Conservation (phyloP, 2,888 invertebrate species). For the Caprella mutica region DNA sequence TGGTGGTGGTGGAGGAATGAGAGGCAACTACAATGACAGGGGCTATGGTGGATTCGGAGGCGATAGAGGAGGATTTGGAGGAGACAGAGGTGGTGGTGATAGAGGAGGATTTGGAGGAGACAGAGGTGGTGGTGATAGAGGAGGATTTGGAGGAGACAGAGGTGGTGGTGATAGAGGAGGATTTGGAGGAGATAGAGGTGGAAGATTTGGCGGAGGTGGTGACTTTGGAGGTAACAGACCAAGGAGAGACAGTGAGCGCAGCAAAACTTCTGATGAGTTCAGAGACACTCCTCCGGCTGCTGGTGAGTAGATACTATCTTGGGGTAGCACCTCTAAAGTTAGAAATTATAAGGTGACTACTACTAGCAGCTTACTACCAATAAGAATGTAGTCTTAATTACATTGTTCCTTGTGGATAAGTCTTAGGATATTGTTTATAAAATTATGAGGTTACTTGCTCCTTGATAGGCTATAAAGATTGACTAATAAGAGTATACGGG, state of each 20-base stretch:
- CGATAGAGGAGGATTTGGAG: slow-evolving; percentile 32
- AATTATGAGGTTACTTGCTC: too few relatives aligned
- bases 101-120: slow-evolving; percentile 35
- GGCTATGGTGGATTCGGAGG: slow-evolving; percentile 22
- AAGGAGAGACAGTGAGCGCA: slow-evolving; percentile 35
- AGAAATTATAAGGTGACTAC: too few relatives aligned
- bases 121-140: slow-evolving; percentile 36
- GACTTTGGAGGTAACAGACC: slow-evolving; percentile 33
- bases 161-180: slow-evolving; percentile 35
- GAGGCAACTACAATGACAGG: slow-evolving; percentile 1
- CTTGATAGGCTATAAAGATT: too few relatives aligned
- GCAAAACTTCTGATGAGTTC: slow-evolving; percentile 39
- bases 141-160: slow-evolving; percentile 33
- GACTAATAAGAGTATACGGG: too few relatives aligned
- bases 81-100: slow-evolving; percentile 34
- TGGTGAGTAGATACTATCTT: too few relatives aligned
- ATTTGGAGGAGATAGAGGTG: slow-evolving; percentile 33
- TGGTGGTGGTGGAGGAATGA: slow-evolving; percentile 16
- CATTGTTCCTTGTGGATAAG: too few relatives aligned
- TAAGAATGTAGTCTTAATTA: too few relatives aligned
- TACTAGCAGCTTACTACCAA: too few relatives aligned
- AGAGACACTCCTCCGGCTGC: slow-evolving; percentile 43
- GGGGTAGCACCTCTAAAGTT: too few relatives aligned
- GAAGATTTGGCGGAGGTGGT: slow-evolving; percentile 37
- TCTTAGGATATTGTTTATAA: too few relatives aligned